These are phyloP conservation scores for Trichogramma dendrolimi DNA, from an alignment of 2,888 invertebrate species.

Conservation along the genomic window DNA sequence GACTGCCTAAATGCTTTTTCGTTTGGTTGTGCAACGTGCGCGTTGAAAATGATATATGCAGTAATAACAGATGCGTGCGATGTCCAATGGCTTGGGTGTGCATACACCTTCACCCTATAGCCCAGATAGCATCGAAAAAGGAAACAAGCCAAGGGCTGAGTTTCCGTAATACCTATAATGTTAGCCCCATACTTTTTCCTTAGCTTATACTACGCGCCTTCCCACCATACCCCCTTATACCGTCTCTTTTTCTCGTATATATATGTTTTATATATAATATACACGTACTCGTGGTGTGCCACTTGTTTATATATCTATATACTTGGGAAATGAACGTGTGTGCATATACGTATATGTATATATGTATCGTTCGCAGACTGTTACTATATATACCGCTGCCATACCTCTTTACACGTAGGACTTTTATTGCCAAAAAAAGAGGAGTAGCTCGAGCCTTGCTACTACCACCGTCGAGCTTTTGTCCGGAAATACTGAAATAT, in stretches of 20 bases:
- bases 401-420: slow-evolving; percentile 37
- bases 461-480: slow-evolving; percentile 3
- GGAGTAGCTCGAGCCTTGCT: background rate
- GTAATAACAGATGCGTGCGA: slow-evolving; percentile 42
- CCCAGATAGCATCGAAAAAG: slow-evolving; percentile 6
- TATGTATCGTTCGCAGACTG: too few species aligned
- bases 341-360: too few species aligned
- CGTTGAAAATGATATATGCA: slow-evolving; percentile 46
- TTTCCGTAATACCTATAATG: slow-evolving; percentile 46
- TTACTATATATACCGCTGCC: background rate
- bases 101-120: too few species aligned
- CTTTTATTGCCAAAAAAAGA: slow-evolving; percentile 42
- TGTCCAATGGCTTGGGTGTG: slow-evolving; percentile 15
- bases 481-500: slow-evolving; percentile 36
- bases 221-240: slow-evolving; percentile 26
- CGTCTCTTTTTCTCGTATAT: background rate
- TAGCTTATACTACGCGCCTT: slow-evolving; percentile 33
- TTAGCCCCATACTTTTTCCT: slow-evolving; percentile 17
- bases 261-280: too few species aligned
- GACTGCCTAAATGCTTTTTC: too few species aligned
- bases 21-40: slow-evolving; percentile 36
- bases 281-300: too few species aligned
- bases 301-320: too few species aligned
- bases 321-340: too few species aligned
- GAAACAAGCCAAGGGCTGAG: slow-evolving; percentile 40